Conservation (phyloP, 2,888 invertebrate genomes). For the Nomada ruficornis region DNA sequence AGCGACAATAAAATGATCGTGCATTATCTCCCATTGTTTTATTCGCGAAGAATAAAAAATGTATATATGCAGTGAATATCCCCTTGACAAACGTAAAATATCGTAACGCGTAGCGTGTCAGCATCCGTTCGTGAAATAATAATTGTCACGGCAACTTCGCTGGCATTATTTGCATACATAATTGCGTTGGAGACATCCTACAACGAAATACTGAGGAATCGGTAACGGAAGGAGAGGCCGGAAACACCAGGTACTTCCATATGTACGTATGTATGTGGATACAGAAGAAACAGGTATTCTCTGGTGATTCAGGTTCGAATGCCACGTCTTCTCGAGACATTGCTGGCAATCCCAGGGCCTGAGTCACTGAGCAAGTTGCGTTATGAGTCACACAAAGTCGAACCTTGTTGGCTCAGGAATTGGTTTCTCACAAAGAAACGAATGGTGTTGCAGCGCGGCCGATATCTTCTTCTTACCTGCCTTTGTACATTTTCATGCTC, state of each 20-base stretch:
- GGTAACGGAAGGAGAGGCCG: background rate
- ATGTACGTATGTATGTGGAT: background rate
- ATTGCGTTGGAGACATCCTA: background rate
- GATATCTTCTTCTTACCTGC: constrained; percentile 16
- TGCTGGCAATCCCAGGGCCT: constrained; percentile 78
- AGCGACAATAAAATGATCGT: constrained; percentile 7
- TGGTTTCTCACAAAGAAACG: constrained; percentile 79
- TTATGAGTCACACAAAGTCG: constrained; percentile 78
- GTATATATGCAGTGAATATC: background rate
- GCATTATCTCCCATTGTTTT: background rate
- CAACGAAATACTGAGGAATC: background rate
- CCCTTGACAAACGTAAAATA: background rate
- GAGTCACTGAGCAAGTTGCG: constrained; percentile 77
- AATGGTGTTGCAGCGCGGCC: constrained; percentile 74
- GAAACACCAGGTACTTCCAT: too few relatives aligned
- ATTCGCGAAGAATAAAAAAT: background rate
- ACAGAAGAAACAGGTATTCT: constrained; percentile 32
- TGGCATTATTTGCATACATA: background rate
- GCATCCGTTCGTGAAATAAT: background rate
- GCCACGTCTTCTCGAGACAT: constrained; percentile 75
- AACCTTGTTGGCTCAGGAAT: constrained; percentile 75
- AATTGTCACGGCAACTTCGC: constrained; percentile 41
- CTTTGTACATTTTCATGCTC: background rate
- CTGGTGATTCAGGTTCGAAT: constrained; percentile 57
- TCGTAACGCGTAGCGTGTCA: background rate